These are phyloP conservation scores for Danionella dracula DNA, from an alignment of 2,797 vertebrate species.

Conservation along the genomic window DNA sequence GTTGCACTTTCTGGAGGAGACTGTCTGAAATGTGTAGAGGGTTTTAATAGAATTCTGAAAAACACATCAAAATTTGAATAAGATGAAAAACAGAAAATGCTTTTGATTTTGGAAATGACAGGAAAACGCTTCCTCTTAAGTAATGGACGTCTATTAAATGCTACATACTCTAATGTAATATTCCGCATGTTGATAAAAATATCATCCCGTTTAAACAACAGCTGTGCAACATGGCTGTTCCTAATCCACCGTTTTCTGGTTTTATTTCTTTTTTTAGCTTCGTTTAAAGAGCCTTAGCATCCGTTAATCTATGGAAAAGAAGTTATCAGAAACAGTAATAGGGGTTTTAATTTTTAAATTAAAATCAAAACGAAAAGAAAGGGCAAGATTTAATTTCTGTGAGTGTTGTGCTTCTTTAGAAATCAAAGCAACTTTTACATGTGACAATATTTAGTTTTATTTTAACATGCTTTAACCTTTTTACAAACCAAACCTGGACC, in stretches of 20 bases:
- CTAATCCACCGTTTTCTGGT: not conserved
- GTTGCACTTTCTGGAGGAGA: no score
- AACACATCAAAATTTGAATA: no score
- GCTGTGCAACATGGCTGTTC: not conserved
- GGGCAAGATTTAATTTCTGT: no score
- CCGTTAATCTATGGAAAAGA: not conserved
- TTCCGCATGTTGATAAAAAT: not conserved
- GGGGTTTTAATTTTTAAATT: no score
- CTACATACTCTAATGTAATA: not conserved
- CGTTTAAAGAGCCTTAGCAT: not conserved
- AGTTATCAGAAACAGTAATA: no score
- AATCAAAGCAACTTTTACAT: no score
- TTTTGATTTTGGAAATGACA: not conserved
- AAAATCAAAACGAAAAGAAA: no score
- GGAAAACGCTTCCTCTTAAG: not conserved
- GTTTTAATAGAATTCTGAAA: not conserved
- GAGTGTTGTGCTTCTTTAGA: no score
- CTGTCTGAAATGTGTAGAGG: no score
- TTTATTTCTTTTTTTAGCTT: not conserved
- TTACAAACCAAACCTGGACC: no score
- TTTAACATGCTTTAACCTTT: no score
- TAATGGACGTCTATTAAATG: not conserved
- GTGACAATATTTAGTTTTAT: no score
- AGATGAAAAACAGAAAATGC: slow-evolving; percentile 5
- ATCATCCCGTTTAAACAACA: not conserved